Base-by-base conservation (phyloP, 2,113 vertebrate species). In the Campylomormyrus numenius region DNA sequence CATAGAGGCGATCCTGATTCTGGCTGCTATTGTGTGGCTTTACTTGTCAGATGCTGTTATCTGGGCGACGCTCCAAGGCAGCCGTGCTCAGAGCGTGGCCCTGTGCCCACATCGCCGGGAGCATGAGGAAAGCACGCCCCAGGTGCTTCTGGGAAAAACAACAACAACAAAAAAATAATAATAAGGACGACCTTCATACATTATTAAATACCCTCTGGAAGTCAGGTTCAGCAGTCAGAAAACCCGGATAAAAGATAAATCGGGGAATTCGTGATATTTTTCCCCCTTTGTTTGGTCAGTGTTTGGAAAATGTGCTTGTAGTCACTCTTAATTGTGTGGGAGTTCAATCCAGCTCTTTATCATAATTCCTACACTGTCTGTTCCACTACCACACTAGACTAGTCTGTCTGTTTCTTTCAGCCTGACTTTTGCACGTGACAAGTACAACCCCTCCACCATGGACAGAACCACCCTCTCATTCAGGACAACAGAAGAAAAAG, bases 161-260 rank as follows among this genome's bases (percentile, higher is more conserved):
- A 80, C 35, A 77, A 77, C 31, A 80, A 77, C 15, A 77, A 77
- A 77, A 77, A 19, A 42, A 80, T 77, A 77, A 80, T 80, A 80
- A 80, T 42, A 80, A 80, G 35, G 13, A 91, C 19, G 87, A 92
- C 89, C 90, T 91, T 89, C 84, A 89, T 91, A 86, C 84, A 93
- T 92, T 92, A 92, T 91, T 91, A 92, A 92, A 93, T 93, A 92
- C 89, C 92, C 91, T 35, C 74, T 92, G 91, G 93, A 93, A 92
- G 92, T 93, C 92, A 92, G 89, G 88, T 93, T 93, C 92, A 93
- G 92, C 74, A 80, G 35, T 39, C 13, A 13, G 35, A 80, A 80
- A 39, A 42, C 35, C 39, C 3, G 0, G 39, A 42, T 42, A 42
- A 42, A 80, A 42, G 74, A 80, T 42, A 80, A 42, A 15, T 80